Conservation (phyloP, 1,140 invertebrate species). For the Vanessa atalanta region DNA sequence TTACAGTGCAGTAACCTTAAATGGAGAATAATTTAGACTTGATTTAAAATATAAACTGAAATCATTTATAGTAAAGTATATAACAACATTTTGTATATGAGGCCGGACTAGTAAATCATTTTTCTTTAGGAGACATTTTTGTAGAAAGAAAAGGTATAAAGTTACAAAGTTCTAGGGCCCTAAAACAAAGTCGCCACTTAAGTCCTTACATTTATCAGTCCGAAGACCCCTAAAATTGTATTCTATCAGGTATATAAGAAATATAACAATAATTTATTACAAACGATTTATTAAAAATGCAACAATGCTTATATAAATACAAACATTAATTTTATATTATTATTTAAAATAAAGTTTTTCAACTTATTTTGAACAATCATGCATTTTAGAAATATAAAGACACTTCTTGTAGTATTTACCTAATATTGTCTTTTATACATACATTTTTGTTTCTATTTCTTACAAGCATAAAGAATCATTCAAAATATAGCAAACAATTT, state of each 20-base stretch:
- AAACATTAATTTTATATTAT: background rate
- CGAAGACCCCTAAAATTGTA: too few species aligned
- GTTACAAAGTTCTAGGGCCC: too few species aligned
- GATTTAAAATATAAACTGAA: too few species aligned
- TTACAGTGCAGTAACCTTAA: too few species aligned
- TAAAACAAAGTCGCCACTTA: too few species aligned
- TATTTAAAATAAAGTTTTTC: slow-evolving; percentile 1
- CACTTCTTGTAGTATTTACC: slow-evolving; percentile 1
- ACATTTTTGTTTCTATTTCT: background rate
- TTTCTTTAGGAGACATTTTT: too few species aligned
- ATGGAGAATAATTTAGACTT: too few species aligned
- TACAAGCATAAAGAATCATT: background rate
- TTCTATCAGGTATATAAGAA: background rate
- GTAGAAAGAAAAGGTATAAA: too few species aligned
- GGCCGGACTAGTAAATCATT: too few species aligned
- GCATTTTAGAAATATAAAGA: slow-evolving; percentile 4
- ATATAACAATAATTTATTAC: slow-evolving; percentile 14
- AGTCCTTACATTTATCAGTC: too few species aligned
- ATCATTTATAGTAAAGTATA: too few species aligned
- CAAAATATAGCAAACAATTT: background rate
- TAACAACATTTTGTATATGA: too few species aligned
- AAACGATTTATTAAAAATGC: slow-evolving; percentile 34
- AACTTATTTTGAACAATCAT: slow-evolving; percentile 2
- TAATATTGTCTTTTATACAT: background rate
- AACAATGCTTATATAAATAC: slow-evolving; percentile 25